These are phyloP conservation scores for Sebastes vulpes DNA, from an alignment of 2,797 vertebrate species.

Conservation along the genomic window DNA sequence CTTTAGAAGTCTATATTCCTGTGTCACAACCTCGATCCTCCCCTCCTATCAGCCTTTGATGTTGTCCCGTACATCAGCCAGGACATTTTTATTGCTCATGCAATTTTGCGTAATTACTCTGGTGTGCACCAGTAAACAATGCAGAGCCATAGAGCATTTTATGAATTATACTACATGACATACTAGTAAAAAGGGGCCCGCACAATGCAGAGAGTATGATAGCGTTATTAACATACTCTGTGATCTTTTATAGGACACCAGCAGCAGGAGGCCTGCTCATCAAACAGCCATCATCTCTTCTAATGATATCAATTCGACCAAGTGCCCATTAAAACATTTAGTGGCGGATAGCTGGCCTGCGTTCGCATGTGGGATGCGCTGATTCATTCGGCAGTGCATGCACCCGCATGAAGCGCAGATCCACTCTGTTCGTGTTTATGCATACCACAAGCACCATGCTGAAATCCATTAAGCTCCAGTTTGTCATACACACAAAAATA, in stretches of 20 bases:
- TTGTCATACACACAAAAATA: constrained; percentile 36
- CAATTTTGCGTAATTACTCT: constrained; percentile 65
- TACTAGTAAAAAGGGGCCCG: constrained; percentile 19
- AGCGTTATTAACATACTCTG: constrained; percentile 25
- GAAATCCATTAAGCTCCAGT: constrained; percentile 46
- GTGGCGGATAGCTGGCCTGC: constrained; percentile 39
- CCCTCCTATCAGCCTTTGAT: constrained; percentile 22
- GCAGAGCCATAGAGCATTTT: constrained; percentile 44
- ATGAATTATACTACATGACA: constrained; percentile 62
- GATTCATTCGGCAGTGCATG: constrained; percentile 44
- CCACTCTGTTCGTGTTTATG: neutral
- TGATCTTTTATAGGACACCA: constrained; percentile 57
- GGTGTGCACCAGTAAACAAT: constrained; percentile 68
- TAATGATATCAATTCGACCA: constrained; percentile 72
- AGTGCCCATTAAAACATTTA: constrained; percentile 75
- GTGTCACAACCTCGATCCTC: constrained; percentile 14
- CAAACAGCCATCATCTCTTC: constrained; percentile 74
- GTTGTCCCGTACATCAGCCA: constrained; percentile 52
- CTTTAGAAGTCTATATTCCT: constrained; percentile 27
- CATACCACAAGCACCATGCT: neutral
- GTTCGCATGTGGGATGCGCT: constrained; percentile 31
- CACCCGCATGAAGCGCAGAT: neutral
- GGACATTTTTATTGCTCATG: constrained; percentile 66
- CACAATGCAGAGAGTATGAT: constrained; percentile 18
- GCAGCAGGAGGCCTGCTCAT: constrained; percentile 70